Conservation (phyloP, 2,797 vertebrate species). For the Tapera naevia region DNA sequence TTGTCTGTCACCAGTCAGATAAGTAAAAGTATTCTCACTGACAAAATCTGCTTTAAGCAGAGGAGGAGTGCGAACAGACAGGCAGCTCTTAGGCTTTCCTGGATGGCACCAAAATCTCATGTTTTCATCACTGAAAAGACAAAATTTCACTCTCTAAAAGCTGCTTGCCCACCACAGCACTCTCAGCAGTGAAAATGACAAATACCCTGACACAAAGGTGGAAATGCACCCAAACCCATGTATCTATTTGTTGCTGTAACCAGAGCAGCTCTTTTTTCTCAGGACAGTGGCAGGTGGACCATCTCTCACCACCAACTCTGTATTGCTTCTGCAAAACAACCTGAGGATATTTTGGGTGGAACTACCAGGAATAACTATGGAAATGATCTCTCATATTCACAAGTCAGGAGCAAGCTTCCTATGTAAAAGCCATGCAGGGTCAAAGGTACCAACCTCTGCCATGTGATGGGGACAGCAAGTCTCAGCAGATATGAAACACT, state of each 20-base stretch:
- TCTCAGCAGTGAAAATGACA: not conserved
- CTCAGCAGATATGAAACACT: not conserved
- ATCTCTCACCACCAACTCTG: not conserved
- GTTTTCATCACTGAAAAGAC: not conserved
- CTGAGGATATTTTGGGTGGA: not conserved
- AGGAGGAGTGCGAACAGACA: not conserved
- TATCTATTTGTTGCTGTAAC: not conserved
- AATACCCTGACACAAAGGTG: not conserved
- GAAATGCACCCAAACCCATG: accelerated
- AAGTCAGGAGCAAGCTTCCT: not conserved
- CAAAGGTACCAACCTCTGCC: not conserved
- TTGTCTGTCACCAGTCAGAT: not conserved
- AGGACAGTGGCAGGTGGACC: not conserved
- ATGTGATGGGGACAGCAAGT: not conserved
- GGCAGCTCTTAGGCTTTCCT: not conserved
- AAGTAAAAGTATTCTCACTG: not conserved
- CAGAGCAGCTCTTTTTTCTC: not conserved
- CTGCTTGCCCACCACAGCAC: not conserved
- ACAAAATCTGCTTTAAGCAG: not conserved
- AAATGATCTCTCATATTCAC: not conserved
- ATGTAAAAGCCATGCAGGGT: not conserved
- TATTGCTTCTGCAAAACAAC: not conserved
- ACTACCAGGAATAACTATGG: not conserved
- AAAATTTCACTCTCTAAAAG: not conserved
- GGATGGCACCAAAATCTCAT: not conserved